These are phyloP conservation scores for Teleogryllus occipitalis DNA, from an alignment of 1,140 invertebrate genomes.

Conservation along the genomic window DNA sequence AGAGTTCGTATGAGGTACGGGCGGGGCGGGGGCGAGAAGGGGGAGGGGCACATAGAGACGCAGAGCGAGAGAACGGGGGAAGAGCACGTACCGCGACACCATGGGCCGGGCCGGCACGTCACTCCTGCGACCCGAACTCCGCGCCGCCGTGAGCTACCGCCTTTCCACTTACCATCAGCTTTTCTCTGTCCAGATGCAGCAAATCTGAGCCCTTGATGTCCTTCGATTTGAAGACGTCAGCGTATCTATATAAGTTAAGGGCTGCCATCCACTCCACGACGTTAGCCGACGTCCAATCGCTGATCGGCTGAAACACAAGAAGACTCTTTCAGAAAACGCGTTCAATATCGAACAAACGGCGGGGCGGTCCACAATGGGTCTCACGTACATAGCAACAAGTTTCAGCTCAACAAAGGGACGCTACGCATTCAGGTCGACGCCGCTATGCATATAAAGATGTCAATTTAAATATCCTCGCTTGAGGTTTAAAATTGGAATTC, in stretches of 20 bases:
- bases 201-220: constrained; percentile 62
- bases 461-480: background rate
- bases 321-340: no score
- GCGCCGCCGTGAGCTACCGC: no score
- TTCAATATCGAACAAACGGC: no score
- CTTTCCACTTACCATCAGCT: constrained; percentile 49
- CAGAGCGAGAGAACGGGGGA: background rate
- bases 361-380: no score
- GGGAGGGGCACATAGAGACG: background rate
- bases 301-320: constrained; percentile 48
- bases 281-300: constrained; percentile 58
- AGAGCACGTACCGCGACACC: background rate
- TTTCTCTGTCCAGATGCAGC: constrained; percentile 55
- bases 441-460: no score
- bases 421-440: no score
- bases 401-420: no score
- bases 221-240: constrained; percentile 62
- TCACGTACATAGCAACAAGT: no score
- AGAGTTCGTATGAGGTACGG: background rate
- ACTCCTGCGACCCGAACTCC: background rate
- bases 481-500: background rate
- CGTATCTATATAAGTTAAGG: constrained; percentile 60
- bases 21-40: no score
- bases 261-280: constrained; percentile 71
- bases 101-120: background rate